Percentiles rank a stretch among this genome's conserved stretches.
These are phyloP conservation scores for Cryptomyrus ogoouensis DNA, from an alignment of 2,113 vertebrate species.

Conservation along the genomic window DNA sequence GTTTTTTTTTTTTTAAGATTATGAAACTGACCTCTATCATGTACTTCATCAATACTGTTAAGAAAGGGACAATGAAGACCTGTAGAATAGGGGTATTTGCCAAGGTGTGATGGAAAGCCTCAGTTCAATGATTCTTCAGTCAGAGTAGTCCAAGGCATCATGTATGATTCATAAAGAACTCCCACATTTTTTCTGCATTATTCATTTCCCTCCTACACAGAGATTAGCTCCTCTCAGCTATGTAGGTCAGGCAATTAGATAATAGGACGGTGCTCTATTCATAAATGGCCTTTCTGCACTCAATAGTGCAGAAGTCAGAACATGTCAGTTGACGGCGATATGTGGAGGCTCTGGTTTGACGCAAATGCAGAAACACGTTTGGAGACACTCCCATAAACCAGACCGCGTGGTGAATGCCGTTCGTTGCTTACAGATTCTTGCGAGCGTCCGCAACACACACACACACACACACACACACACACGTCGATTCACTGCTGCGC, in stretches of 20 bases:
- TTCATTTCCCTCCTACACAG: conserved; percentile 58
- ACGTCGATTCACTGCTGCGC: background rate
- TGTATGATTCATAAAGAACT: conserved; percentile 61
- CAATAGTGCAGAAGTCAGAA: conserved; percentile 31
- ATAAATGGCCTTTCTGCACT: conserved; percentile 40
- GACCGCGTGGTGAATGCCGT: background rate
- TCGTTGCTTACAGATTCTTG: background rate
- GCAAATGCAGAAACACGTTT: conserved; percentile 24
- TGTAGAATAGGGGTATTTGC: conserved; percentile 5
- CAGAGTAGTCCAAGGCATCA: conserved; percentile 43
- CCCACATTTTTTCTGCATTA: conserved; percentile 61
- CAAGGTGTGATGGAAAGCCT: background rate
- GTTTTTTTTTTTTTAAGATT: background rate
- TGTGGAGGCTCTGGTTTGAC: conserved; percentile 13
- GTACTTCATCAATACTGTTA: background rate
- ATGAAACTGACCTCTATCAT: background rate
- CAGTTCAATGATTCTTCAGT: conserved; percentile 35
- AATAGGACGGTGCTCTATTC: conserved; percentile 57
- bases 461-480: background rate
- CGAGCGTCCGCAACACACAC: background rate
- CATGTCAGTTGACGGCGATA: conserved; percentile 24
- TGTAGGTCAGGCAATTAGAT: conserved; percentile 61
- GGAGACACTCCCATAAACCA: background rate
- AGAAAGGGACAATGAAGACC: background rate
- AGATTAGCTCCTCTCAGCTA: conserved; percentile 60